Conservation (phyloP, 1,140 invertebrate genomes). For the Hyphantria cunea region DNA sequence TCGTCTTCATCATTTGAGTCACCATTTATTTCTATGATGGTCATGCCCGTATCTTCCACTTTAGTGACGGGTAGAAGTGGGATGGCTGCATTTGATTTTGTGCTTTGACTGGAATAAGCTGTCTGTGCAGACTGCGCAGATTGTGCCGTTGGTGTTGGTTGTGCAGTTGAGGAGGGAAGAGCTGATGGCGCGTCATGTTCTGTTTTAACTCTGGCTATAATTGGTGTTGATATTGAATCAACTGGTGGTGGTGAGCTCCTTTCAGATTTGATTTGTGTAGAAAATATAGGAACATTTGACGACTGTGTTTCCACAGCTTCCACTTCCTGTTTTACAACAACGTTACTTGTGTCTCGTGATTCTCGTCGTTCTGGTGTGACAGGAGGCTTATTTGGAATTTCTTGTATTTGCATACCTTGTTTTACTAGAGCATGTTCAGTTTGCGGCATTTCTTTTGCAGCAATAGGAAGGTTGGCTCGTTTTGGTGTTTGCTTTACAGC, state of each 20-base stretch:
- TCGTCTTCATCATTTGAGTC: slow-evolving; percentile 77
- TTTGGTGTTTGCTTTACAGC: slow-evolving; percentile 72
- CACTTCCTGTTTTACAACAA: slow-evolving; percentile 68
- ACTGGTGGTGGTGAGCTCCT: slow-evolving; percentile 49
- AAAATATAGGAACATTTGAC: slow-evolving; percentile 51
- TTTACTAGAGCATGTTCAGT: slow-evolving; percentile 14
- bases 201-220: slow-evolving; percentile 60
- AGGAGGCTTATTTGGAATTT: slow-evolving; percentile 28
- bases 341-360: slow-evolving; percentile 45
- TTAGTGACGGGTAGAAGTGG: slow-evolving; percentile 60
- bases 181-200: slow-evolving; percentile 48
- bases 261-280: slow-evolving; percentile 65
- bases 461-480: slow-evolving; percentile 47
- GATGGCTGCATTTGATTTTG: slow-evolving; percentile 15
- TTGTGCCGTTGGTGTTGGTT: slow-evolving; percentile 22
- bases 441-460: slow-evolving; percentile 37
- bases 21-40: slow-evolving; percentile 75
- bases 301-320: slow-evolving; percentile 36
- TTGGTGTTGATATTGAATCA: slow-evolving; percentile 51
- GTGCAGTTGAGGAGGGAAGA: background rate
- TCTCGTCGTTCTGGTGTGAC: slow-evolving; percentile 23
- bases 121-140: background rate
- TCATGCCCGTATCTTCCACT: slow-evolving; percentile 53
- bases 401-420: slow-evolving; percentile 12
- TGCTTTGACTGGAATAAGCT: slow-evolving; percentile 30